Evolutionary conservation across 2,888 invertebrate species (phyloP), one percentile per base, ranked within the genome.

Genomic region (Pomacea canaliculata): DNA sequence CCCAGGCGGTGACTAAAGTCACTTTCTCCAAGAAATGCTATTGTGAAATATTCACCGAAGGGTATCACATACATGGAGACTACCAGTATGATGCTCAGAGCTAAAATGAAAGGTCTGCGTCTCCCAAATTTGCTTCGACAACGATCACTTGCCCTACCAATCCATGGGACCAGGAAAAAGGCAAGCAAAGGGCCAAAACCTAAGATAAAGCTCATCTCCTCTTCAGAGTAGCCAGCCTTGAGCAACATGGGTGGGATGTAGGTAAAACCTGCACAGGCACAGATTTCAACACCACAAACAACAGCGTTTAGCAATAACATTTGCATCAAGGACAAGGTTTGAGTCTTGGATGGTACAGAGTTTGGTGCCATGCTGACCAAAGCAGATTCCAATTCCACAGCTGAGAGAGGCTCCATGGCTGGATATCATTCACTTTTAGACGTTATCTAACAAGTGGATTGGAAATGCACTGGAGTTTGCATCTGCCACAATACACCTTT

Each of bases 171-270:
- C n/a, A 90, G 76, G 69, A 91, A 83, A 71, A 92, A 87, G 49
- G 91, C 91, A 19, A 91, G 76, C 37, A 91, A 84, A 27, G 92
- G 91, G 16, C 92, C 92, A 60, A 92, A 83, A 18, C 92, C 92
- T 19, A 92, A 83, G 9, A 92, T 86, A 67, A 91, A 86, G 71
- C 91, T 91, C 90, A 92, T 92, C 73, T 89, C 83, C 71, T 89
- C 87, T 79, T 92, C 92, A 13, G 87, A 85, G 78, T 91, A 89
- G 16, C 92, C 92, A 19, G 90, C 86, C 81, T 92, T 92, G 62
- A 92, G 87, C 62, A 92, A 81, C 85, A 92, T 87, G 7, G 92
- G 92, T 7, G 92, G 92, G 76, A 92, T 90, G 84, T 91, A 92
- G 18, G 91, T 91, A 84, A 92, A 92, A 49, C 91, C 92, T 49